A percentile compares a stretch with the other conserved stretches of the same genome.
Conservation (phyloP, 2,113 vertebrate species). For the Climacteris rufus region DNA sequence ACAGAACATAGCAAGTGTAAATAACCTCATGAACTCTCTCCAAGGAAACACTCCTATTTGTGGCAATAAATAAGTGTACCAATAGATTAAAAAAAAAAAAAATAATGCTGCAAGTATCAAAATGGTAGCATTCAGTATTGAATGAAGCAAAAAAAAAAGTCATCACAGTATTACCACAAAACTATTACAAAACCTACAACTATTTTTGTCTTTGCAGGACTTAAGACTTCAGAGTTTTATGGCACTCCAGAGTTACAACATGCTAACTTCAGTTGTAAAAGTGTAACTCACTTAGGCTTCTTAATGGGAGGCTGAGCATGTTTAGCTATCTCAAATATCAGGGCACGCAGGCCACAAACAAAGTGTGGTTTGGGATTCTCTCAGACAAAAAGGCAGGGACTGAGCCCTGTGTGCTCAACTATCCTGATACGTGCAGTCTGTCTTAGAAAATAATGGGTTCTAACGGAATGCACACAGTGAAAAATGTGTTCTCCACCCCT, state of each 20-base stretch:
- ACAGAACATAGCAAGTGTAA: not conserved
- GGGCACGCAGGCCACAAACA: not conserved
- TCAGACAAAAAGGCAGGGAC: not conserved
- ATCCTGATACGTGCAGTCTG: not conserved
- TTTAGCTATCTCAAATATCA: not conserved
- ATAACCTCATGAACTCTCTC: not conserved
- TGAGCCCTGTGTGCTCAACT: not conserved
- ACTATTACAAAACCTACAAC: not conserved
- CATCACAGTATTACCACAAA: not conserved
- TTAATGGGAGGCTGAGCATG: accelerated
- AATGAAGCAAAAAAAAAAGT: not conserved
- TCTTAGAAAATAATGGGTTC: not conserved
- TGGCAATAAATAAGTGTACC: not conserved
- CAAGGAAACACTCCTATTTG: not conserved
- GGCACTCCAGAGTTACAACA: not conserved
- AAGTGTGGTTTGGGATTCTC: not conserved
- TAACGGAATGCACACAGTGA: not conserved
- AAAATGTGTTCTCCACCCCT: not conserved
- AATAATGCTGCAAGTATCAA: not conserved
- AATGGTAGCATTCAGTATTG: not conserved
- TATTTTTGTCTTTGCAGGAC: not conserved
- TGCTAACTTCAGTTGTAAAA: not conserved
- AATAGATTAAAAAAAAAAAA: not conserved
- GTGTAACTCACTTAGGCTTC: not conserved
- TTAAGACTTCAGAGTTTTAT: not conserved